Percentiles rank a stretch among this genome's conserved stretches.
Conservation (phyloP, 2,888 invertebrate genomes). For the Hirtodrosophila duncani region DNA sequence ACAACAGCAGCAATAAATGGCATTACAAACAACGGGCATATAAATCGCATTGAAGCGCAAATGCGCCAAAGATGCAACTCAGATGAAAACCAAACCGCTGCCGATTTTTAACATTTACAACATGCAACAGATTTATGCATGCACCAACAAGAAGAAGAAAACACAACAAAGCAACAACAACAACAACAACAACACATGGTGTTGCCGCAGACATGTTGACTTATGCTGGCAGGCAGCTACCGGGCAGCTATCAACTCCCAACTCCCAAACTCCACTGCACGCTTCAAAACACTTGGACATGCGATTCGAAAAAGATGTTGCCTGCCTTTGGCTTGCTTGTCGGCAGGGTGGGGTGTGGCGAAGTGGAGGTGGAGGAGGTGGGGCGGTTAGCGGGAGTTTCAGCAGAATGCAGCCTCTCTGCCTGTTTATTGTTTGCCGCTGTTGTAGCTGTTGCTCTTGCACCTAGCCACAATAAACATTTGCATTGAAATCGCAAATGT, state of each 20-base stretch:
- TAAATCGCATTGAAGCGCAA: constrained; percentile 72
- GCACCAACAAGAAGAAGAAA: constrained; percentile 38
- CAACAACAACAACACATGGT: constrained; percentile 45
- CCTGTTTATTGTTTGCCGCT: too few species aligned
- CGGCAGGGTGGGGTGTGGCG: too few species aligned
- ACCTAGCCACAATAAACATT: too few species aligned
- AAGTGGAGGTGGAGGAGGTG: too few species aligned
- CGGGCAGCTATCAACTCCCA: constrained; percentile 5
- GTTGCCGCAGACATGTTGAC: constrained; percentile 58
- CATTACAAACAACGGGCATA: constrained; percentile 70
- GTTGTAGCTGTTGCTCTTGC: too few species aligned
- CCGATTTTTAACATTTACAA: constrained; percentile 66
- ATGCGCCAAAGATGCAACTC: constrained; percentile 59
- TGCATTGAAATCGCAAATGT: too few species aligned
- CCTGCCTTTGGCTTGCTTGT: too few species aligned
- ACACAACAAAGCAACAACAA: constrained; percentile 11
- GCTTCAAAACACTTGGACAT: constrained; percentile 57
- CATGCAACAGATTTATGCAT: constrained; percentile 74
- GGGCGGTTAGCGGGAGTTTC: too few species aligned
- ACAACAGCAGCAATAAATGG: constrained; percentile 61
- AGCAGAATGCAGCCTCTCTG: too few species aligned
- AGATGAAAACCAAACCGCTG: constrained; percentile 45
- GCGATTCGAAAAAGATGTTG: constrained; percentile 51
- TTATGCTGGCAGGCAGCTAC: constrained; percentile 43
- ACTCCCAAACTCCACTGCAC: constrained; percentile 13